Evolutionary conservation across 2,888 invertebrate genomes (phyloP).

Genomic region (Tubulanus polymorphus): DNA sequence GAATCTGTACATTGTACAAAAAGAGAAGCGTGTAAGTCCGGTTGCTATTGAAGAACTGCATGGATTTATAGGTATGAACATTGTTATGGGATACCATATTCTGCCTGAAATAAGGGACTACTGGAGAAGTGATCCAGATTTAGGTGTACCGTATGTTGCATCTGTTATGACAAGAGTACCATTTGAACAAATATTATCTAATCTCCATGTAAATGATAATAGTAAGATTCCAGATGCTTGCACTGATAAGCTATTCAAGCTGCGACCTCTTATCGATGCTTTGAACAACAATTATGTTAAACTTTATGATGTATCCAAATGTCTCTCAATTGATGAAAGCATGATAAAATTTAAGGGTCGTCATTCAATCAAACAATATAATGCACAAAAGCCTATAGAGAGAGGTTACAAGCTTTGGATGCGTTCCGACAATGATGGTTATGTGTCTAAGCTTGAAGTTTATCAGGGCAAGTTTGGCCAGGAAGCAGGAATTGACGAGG

Average conservation of each 20-base stretch:
- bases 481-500: too few relatives aligned
- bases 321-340: slow-evolving; percentile 11
- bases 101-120: not conserved
- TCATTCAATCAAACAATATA: slow-evolving; percentile 13
- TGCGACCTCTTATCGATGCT: slow-evolving; percentile 9
- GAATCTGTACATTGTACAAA: too few relatives aligned
- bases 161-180: not conserved
- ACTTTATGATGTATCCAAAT: not conserved
- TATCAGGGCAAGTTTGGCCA: too few relatives aligned
- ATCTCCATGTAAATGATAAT: slow-evolving; percentile 10
- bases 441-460: too few relatives aligned
- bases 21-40: too few relatives aligned
- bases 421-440: slow-evolving; percentile 3
- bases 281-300: slow-evolving; percentile 8
- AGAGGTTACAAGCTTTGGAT: slow-evolving; percentile 10
- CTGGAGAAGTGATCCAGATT: not conserved
- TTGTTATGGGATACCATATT: not conserved
- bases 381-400: slow-evolving; percentile 14
- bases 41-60: too few relatives aligned
- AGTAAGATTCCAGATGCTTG: not conserved
- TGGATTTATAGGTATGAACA: not conserved
- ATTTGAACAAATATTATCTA: not conserved
- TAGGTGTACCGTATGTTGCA: not conserved
- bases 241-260: slow-evolving; percentile 10
- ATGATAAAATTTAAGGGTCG: slow-evolving; percentile 15